These are phyloP conservation scores for Artibeus lituratus DNA, from an alignment of 2,797 vertebrate species.

Conservation along the genomic window DNA sequence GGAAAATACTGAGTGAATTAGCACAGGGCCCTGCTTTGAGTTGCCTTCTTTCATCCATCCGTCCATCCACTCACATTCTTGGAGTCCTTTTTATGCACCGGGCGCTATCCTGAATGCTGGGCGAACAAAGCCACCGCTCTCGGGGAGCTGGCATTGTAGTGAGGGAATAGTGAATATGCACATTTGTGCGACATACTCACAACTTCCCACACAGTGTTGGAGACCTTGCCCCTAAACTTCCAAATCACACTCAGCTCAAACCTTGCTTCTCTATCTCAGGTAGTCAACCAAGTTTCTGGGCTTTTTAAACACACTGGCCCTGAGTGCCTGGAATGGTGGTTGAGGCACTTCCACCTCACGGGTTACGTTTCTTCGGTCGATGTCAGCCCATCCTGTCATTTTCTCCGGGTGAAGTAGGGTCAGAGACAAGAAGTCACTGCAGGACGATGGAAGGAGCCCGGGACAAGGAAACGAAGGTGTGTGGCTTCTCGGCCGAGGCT, in stretches of 20 bases:
- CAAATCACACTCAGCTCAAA: neutral
- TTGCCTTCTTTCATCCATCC: neutral
- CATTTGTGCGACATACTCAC: fast-evolving
- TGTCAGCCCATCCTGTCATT: neutral
- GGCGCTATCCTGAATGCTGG: too few relatives aligned
- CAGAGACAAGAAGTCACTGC: neutral
- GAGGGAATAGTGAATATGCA: neutral
- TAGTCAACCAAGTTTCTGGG: neutral
- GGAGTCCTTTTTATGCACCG: neutral
- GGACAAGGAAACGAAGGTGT: fast-evolving
- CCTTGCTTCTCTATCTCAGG: fast-evolving
- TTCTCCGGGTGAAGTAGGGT: neutral
- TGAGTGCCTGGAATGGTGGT: neutral
- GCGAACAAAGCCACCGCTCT: neutral
- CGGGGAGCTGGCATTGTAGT: too few relatives aligned
- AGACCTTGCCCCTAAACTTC: neutral
- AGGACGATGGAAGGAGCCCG: neutral
- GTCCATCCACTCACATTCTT: neutral
- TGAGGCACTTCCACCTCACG: neutral
- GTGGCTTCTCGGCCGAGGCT: neutral
- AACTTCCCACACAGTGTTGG: neutral
- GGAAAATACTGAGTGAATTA: neutral
- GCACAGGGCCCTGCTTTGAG: neutral
- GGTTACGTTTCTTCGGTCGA: neutral
- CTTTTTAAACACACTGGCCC: fast-evolving